Percentiles rank a stretch among this genome's conserved stretches.
Evolutionary conservation across 2,888 invertebrate species (phyloP).

Genomic region (Tenthredo amoena): DNA sequence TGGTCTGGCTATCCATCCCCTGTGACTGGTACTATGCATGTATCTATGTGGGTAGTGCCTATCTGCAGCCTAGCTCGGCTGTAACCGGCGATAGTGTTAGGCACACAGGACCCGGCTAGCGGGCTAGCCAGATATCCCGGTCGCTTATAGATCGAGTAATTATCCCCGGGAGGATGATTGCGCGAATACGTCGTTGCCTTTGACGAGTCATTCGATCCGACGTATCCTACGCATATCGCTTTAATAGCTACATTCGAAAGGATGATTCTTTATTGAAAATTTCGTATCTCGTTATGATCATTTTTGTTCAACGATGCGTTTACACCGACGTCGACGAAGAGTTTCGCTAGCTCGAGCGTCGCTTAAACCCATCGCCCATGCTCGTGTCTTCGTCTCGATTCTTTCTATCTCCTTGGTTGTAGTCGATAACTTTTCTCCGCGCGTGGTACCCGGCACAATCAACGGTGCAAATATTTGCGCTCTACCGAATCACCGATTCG

Average conservation of each 20-base stretch:
- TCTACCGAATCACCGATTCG: constrained; percentile 26
- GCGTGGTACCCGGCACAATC: constrained; percentile 22
- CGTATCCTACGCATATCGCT: not conserved
- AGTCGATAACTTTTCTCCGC: constrained; percentile 9
- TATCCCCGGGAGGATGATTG: constrained; percentile 40
- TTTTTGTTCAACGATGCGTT: not conserved
- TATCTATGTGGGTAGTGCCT: not conserved
- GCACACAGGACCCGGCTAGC: not conserved
- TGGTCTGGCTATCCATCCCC: constrained; percentile 45
- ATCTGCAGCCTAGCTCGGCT: not conserved
- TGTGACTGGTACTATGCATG: constrained; percentile 22
- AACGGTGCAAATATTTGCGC: constrained; percentile 42
- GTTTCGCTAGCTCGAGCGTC: not conserved
- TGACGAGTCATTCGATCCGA: not conserved
- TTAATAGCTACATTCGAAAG: not conserved
- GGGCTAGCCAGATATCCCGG: not conserved
- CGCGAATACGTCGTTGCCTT: not conserved
- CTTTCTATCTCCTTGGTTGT: constrained; percentile 33
- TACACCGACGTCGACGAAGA: not conserved
- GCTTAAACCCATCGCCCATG: constrained; percentile 29
- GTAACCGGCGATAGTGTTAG: not conserved
- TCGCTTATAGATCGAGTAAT: constrained; percentile 50
- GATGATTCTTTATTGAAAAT: not conserved
- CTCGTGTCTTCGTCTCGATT: not conserved
- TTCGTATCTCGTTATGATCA: not conserved